These are phyloP conservation scores for Leptobrachium leishanense DNA, from an alignment of 2,113 vertebrate genomes.

Conservation along the genomic window DNA sequence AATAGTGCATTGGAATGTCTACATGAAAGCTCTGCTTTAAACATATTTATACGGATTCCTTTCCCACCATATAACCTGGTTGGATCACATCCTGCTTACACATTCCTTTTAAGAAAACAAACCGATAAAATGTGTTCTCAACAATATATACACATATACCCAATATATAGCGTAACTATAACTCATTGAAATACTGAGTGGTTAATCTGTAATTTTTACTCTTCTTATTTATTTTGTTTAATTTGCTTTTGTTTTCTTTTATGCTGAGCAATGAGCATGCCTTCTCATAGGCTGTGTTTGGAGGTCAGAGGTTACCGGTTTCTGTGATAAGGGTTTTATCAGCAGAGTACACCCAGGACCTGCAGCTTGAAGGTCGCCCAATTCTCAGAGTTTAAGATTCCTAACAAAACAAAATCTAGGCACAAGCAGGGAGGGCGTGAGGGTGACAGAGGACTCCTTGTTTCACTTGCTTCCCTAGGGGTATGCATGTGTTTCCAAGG, in stretches of 20 bases:
- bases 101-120: too few species aligned
- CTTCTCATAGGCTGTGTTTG: background rate
- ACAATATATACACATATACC: too few species aligned
- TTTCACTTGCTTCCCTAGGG: constrained; percentile 25
- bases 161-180: too few species aligned
- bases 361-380: constrained; percentile 20
- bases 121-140: too few species aligned
- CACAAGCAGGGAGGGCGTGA: background rate
- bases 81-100: too few species aligned
- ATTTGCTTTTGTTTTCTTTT: background rate
- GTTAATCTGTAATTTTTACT: background rate
- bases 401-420: constrained; percentile 41
- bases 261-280: background rate
- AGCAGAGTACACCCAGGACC: constrained; percentile 15
- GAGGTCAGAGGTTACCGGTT: constrained; percentile 38
- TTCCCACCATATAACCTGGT: too few species aligned
- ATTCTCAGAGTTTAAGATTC: constrained; percentile 39
- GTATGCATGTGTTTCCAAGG: background rate
- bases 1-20: too few species aligned
- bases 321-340: constrained; percentile 35
- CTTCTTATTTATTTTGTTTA: background rate
- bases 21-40: too few species aligned
- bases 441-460: constrained; percentile 15
- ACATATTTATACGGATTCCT: too few species aligned
- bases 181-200: too few species aligned